Evolutionary conservation across 2,113 vertebrate genomes (phyloP).

Genomic region (Furnarius figulus): DNA sequence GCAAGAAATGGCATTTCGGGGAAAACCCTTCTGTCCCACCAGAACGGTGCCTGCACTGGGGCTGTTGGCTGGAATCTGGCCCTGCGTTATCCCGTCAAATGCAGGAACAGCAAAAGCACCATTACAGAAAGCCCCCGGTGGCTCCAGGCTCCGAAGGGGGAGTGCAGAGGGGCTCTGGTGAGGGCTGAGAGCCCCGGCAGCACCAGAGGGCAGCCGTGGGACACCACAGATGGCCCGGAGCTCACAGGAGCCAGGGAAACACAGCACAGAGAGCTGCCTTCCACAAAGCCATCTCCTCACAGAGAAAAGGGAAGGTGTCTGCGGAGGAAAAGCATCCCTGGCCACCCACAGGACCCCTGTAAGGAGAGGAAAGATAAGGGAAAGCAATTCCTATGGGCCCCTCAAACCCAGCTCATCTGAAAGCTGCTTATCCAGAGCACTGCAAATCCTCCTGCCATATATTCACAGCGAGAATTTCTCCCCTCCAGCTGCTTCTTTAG

Average conservation of each 20-base stretch:
- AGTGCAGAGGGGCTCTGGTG: fast-evolving
- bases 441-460: background rate
- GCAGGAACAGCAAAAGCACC: background rate
- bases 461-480: background rate
- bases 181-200: background rate
- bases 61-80: background rate
- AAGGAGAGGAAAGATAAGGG: background rate
- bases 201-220: background rate
- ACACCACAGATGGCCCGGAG: fast-evolving
- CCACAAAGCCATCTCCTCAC: background rate
- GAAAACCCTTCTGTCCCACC: fast-evolving
- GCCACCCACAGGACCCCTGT: fast-evolving
- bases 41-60: background rate
- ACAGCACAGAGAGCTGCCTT: background rate
- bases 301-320: fast-evolving
- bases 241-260: fast-evolving
- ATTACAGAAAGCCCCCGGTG: fast-evolving
- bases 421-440: background rate
- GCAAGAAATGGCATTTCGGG: background rate
- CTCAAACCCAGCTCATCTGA: background rate
- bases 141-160: background rate
- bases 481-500: background rate
- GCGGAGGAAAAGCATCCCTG: background rate
- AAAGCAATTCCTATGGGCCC: background rate
- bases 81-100: background rate